Conservation (phyloP, 2,888 invertebrate genomes). For the Hydrotaea cyrtoneurina region DNA sequence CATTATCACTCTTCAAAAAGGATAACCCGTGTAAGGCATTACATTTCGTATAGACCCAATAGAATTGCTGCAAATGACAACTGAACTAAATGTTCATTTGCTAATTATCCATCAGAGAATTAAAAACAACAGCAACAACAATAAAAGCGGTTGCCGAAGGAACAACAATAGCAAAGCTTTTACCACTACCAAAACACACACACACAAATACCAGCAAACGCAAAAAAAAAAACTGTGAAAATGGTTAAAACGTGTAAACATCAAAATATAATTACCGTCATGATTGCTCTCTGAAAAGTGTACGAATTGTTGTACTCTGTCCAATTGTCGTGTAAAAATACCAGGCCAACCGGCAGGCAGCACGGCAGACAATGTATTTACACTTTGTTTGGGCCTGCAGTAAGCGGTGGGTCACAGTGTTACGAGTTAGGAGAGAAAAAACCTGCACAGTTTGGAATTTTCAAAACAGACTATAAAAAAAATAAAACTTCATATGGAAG, state of each 20-base stretch:
- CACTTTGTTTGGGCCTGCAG: not conserved
- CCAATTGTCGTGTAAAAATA: constrained; percentile 56
- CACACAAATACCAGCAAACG: too few relatives aligned
- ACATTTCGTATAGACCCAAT: not conserved
- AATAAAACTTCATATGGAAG: too few relatives aligned
- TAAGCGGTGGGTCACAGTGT: not conserved
- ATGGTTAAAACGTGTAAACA: constrained; percentile 71
- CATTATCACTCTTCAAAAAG: too few relatives aligned
- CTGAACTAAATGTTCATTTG: constrained; percentile 60
- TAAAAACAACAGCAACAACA: constrained; percentile 40
- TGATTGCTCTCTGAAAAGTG: constrained; percentile 62
- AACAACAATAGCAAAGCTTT: constrained; percentile 11
- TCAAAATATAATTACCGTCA: constrained; percentile 69
- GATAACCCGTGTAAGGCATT: not conserved
- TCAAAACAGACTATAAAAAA: too few relatives aligned
- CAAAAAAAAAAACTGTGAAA: constrained; percentile 62
- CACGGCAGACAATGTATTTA: not conserved
- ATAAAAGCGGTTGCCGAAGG: not conserved
- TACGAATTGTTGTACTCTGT: constrained; percentile 15
- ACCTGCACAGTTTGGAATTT: too few relatives aligned
- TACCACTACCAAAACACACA: not conserved
- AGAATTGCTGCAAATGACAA: constrained; percentile 42
- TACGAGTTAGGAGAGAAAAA: not conserved
- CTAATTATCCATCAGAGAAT: constrained; percentile 67
- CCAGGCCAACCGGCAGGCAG: not conserved